These are phyloP conservation scores for Leptopterna dolabrata DNA, from an alignment of 2,888 invertebrate genomes.

Conservation along the genomic window DNA sequence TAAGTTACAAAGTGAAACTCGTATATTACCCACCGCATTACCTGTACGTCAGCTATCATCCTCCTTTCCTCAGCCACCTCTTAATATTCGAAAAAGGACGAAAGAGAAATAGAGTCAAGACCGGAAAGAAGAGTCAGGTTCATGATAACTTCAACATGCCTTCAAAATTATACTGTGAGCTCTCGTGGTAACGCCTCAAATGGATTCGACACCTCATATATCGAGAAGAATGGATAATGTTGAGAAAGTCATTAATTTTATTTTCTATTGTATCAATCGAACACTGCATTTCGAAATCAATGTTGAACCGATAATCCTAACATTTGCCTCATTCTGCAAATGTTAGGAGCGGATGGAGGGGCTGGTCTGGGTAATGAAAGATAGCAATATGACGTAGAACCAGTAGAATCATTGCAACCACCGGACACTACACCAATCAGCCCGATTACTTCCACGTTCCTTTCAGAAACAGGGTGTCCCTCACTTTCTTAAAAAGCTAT, in stretches of 20 bases:
- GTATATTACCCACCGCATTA: slow-evolving; percentile 7
- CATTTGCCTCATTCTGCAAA: no score
- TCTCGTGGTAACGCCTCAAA: neutral
- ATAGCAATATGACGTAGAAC: no score
- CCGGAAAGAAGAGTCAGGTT: slow-evolving; percentile 7
- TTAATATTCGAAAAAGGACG: neutral
- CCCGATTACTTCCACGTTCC: no score
- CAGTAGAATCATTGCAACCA: no score
- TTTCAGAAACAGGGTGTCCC: no score
- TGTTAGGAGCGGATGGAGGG: no score
- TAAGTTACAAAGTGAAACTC: slow-evolving; percentile 3
- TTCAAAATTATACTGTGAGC: neutral
- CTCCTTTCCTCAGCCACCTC: neutral
- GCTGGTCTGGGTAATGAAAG: no score
- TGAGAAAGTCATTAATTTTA: neutral
- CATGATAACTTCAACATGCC: neutral
- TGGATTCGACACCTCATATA: slow-evolving; percentile 3
- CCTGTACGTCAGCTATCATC: neutral
- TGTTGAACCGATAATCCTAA: no score
- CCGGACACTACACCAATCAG: no score
- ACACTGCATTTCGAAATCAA: no score
- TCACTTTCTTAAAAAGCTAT: no score
- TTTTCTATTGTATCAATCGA: no score
- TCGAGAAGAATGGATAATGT: neutral
- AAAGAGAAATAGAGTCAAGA: neutral